Base-by-base conservation (phyloP, 2,113 vertebrate species). In the Carassius carassius region DNA sequence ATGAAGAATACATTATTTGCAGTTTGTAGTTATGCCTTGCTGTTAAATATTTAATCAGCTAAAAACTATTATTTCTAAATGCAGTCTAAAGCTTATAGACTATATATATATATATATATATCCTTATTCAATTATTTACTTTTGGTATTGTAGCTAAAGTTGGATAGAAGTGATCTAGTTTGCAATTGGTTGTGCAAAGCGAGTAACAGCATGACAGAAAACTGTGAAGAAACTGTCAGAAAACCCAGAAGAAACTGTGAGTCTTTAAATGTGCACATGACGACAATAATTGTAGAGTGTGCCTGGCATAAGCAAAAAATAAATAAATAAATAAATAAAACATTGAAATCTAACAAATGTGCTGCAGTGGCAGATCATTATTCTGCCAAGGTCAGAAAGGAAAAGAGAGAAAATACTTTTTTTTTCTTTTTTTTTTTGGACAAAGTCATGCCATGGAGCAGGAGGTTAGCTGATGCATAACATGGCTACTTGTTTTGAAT, bases 341-440 rank as follows among this genome's bases (percentile, higher is more conserved):
- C 2, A 2, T 54, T 54, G 23, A 19, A 51, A 32, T 11, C 70
- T 23, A 72, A 72, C 35, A 72, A 72, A 73, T 73, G 41, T 47
- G 4, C 70, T 47, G 73, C 23, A 51, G 73, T 54, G 47, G 37
- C 44, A 54, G 73, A 54, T 51, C 23, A 54, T 51, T 76, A 54
- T 32, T 76, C 78, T 65, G 19, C 63, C 73, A 76, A 56, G 19
- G 44, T 81, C 72, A 81, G 67, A 32, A 69, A 14, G 23, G 63
- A 29, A 2, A 37, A 12, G n/a, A 25, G 35, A 29, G 17, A 73
- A 76, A 88, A 70, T 7, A 8, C 7, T 2, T 44, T 44, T 44
- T 44, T 44, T 44, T 5, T 5, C 0, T 41, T 41, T 44, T 10
- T 11, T 44, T 44, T 84, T 58, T 78, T 79, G 79, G 70, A 74